Evolutionary conservation across 1,140 invertebrate species (phyloP).

Genomic region (Bombus consobrinus): DNA sequence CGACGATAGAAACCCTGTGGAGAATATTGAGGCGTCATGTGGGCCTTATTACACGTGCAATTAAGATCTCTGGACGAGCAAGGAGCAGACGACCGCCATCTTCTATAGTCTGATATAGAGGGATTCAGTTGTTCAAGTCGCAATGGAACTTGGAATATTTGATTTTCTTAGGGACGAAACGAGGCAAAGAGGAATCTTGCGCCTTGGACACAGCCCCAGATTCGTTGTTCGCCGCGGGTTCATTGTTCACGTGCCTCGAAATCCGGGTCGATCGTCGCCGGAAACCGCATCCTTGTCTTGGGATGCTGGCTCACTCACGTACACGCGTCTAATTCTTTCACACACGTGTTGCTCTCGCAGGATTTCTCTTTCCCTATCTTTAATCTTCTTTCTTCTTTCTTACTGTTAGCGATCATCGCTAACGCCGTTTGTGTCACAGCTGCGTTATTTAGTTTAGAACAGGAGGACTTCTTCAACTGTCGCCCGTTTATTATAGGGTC

Average conservation of each 20-base stretch:
- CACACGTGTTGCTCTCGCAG: too few relatives aligned
- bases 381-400: too few relatives aligned
- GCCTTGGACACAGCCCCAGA: neutral
- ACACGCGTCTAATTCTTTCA: too few relatives aligned
- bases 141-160: neutral
- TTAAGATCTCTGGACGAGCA: neutral
- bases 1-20: neutral
- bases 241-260: neutral
- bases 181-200: neutral
- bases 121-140: too few relatives aligned
- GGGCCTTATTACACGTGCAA: neutral
- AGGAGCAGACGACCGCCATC: neutral
- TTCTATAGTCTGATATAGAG: neutral
- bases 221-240: neutral
- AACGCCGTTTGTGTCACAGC: too few relatives aligned
- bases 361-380: neutral
- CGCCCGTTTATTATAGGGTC: too few relatives aligned
- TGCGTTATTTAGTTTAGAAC: too few relatives aligned
- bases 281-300: neutral
- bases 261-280: conserved; percentile 1
- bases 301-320: too few relatives aligned
- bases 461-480: too few relatives aligned
- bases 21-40: neutral
- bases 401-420: too few relatives aligned
- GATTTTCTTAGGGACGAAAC: neutral